Conservation (phyloP, 2,113 vertebrate genomes). For the Todiramphus chloris region DNA sequence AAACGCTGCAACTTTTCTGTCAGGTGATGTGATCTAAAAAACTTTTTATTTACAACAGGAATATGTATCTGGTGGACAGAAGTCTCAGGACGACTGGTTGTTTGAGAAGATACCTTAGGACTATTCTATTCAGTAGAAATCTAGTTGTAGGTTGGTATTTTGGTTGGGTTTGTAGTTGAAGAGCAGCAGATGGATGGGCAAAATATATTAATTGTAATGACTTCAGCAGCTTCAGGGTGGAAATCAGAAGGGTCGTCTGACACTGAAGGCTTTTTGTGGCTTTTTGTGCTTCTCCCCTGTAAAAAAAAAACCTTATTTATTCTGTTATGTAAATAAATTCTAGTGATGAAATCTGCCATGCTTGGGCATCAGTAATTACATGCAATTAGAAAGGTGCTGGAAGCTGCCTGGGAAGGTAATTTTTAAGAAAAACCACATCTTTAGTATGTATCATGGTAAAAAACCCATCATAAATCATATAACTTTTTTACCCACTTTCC, state of each 20-base stretch:
- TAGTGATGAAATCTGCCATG: background rate
- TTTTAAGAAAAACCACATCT: background rate
- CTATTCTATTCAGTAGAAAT: background rate
- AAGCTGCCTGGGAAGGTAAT: background rate
- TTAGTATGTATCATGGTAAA: background rate
- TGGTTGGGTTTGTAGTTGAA: background rate
- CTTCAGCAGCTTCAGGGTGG: background rate
- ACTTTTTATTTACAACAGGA: background rate
- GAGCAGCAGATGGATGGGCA: background rate
- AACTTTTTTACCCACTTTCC: background rate
- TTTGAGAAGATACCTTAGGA: background rate
- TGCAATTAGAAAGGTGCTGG: background rate
- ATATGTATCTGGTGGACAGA: background rate
- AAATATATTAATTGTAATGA: background rate
- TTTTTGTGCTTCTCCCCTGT: background rate
- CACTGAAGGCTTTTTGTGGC: background rate
- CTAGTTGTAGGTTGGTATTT: background rate
- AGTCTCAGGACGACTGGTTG: background rate
- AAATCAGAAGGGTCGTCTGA: background rate
- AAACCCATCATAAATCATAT: background rate
- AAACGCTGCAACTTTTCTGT: background rate
- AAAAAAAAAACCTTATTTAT: background rate
- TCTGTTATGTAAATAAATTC: background rate
- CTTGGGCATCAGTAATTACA: background rate
- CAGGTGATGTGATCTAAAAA: background rate